Evolutionary conservation across 2,888 invertebrate genomes (phyloP).

Genomic region (Branchinecta sandiegonensis): DNA sequence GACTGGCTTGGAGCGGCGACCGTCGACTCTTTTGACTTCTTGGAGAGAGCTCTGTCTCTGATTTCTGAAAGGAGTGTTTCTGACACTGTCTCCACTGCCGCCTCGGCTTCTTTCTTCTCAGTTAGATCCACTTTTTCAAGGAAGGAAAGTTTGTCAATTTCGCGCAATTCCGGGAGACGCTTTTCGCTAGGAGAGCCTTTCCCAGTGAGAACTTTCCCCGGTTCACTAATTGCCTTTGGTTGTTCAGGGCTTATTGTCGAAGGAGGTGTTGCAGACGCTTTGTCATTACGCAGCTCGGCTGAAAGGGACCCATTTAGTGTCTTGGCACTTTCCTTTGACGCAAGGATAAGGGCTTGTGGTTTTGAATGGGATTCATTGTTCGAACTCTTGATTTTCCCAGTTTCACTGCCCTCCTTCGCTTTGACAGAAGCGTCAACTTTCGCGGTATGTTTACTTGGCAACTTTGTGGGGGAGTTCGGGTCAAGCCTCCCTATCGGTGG

Average conservation of each 20-base stretch:
- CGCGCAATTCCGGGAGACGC: background rate
- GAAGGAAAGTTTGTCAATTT: background rate
- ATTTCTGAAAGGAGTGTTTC: background rate
- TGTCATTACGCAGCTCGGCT: background rate
- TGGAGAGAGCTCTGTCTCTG: background rate
- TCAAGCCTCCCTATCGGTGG: conserved; percentile 1
- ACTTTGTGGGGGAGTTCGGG: conserved; percentile 13
- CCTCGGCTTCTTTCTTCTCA: background rate
- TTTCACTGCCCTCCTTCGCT: background rate
- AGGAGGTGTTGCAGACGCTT: no score
- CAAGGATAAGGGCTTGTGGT: background rate
- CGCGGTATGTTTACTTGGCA: background rate
- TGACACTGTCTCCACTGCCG: background rate
- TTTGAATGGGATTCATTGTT: background rate
- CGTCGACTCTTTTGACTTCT: background rate
- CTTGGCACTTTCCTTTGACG: background rate
- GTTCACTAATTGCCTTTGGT: background rate
- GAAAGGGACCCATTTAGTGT: background rate
- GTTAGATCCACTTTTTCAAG: background rate
- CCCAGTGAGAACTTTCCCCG: background rate
- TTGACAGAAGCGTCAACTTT: background rate
- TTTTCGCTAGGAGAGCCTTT: background rate
- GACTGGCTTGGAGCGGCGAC: background rate
- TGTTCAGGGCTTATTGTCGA: no score
- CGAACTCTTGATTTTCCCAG: background rate